A percentile compares a stretch with the other conserved stretches of the same genome.
Conservation (phyloP, 2,113 vertebrate genomes). For the Ranitomeya variabilis region DNA sequence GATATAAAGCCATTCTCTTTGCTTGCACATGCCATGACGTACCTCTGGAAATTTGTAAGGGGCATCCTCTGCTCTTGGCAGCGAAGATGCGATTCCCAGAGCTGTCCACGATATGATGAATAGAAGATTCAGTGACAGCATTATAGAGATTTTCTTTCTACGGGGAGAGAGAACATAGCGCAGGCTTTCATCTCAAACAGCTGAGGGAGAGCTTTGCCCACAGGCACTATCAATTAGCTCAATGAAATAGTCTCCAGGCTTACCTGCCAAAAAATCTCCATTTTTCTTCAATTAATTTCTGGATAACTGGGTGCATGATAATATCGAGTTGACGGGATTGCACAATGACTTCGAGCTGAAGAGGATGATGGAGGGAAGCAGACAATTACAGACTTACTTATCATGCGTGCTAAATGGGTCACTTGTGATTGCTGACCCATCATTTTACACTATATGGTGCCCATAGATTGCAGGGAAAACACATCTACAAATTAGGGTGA, state of each 20-base stretch:
- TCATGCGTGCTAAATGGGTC: background rate
- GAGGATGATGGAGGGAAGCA: background rate
- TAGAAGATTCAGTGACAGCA: constrained; percentile 55
- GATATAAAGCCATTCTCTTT: constrained; percentile 7
- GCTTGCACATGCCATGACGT: constrained; percentile 19
- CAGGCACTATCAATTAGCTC: background rate
- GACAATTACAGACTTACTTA: constrained; percentile 8
- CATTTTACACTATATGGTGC: background rate
- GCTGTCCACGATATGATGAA: constrained; percentile 58
- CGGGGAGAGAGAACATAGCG: background rate
- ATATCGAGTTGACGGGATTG: constrained; percentile 57
- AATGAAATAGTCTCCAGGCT: constrained; percentile 31
- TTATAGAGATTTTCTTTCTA: constrained; percentile 44
- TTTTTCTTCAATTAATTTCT: constrained; percentile 58
- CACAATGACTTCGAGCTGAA: constrained; percentile 59
- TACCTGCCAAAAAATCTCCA: constrained; percentile 60
- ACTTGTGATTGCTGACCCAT: background rate
- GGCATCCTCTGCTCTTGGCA: constrained; percentile 41
- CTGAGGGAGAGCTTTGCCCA: constrained; percentile 7
- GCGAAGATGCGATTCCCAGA: constrained; percentile 51
- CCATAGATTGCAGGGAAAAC: background rate
- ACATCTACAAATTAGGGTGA: too few species aligned
- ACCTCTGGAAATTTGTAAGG: constrained; percentile 57
- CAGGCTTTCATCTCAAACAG: constrained; percentile 3
- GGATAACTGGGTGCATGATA: constrained; percentile 60